Evolutionary conservation across 2,797 vertebrate species (phyloP), one percentile per base, ranked within the genome.

Genomic region (Cuculus canorus): DNA sequence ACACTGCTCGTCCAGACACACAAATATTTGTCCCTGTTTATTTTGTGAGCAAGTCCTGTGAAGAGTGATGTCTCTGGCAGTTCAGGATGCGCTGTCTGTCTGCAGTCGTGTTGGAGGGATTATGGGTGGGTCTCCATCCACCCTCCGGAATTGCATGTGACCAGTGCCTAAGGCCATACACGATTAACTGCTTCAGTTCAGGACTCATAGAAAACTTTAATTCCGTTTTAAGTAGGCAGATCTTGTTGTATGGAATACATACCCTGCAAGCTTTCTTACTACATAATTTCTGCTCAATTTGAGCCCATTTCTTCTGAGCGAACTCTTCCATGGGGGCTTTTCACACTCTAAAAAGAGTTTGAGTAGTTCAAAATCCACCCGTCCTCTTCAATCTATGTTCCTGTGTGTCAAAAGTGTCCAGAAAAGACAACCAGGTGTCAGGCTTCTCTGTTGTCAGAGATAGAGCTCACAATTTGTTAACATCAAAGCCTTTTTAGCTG

Each of bases 31-130:
- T 63, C 43, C 41, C 33, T 32, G 10, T 76, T 27, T 57, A 11
- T 45, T 0, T 5, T 15, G 24, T 30, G 32, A 28, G 24, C 15
- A 54, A 32, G 39, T 18, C 33, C 61, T 45, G 32, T 0, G 2
- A 54, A 54, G 25, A 37, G 17, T 43, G 27, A 10, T 25, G 24
- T 43, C 32, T 60, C 24, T 59, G 63, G 5, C 17, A 63, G 25
- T 18, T 37, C 45, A 21, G 50, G 28, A 7, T 19, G 17, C 0
- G 5, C 17, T 63, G 27, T 6, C 47, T 61, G 37, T 5, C 45
- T 64, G n/a, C 10, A 30, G 39, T 32, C 0, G 0, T 0, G 0
- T 7, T 45, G 54, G 50, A 57, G 47, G 37, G 5, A 33, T 2
- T 30, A 25, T 1, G 6, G 21, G 10, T 37, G 39, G 7, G 21